Evolutionary conservation across 2,113 vertebrate species (phyloP), one percentile per base, ranked within the genome.

Genomic region (Syrrhaptes paradoxus): DNA sequence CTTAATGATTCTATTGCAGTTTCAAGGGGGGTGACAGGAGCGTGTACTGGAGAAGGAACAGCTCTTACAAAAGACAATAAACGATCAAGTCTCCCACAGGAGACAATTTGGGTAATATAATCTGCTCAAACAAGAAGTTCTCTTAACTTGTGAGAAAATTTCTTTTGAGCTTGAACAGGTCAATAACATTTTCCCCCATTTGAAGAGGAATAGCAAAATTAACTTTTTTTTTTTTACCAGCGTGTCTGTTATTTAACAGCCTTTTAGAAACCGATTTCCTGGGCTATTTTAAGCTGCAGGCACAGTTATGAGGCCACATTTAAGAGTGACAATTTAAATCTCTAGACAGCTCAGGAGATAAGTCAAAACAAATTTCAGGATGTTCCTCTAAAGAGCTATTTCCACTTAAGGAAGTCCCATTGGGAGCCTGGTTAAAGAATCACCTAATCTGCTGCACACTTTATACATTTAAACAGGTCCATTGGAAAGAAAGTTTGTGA

Each of bases 361-460:
- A 97, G 94, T 93, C 94, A 92, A 96, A 96, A 95, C 93, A 96
- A 96, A 97, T 96, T 96, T 94, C 90, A 97, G 95, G 85, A 95
- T 96, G 96, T 95, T 96, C 95, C 96, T 97, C 89, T 90, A 93
- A 97, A 96, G 95, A 96, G 96, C 96, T 90, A 90, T 93, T 97
- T 91, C 95, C 93, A 95, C 90, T 85, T 97, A 92, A 94, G 84
- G 54, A 25, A 59, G 87, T 62, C 96, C 95, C 93, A 3, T 17
- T 34, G 92, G 97, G 95, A 92, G 58, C 82, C 63, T 80, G 88
- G 52, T 87, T 96, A 93, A 87, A 95, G 91, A 90, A 94, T 93
- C 93, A 86, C 76, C 90, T 94, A 94, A 93, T 95, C 89, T 4
- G 38, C 82, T 67, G 20, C 94, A 92, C 92, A 67, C 90, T 96